Conservation (phyloP, 2,888 invertebrate genomes). For the Fragum sueziense region DNA sequence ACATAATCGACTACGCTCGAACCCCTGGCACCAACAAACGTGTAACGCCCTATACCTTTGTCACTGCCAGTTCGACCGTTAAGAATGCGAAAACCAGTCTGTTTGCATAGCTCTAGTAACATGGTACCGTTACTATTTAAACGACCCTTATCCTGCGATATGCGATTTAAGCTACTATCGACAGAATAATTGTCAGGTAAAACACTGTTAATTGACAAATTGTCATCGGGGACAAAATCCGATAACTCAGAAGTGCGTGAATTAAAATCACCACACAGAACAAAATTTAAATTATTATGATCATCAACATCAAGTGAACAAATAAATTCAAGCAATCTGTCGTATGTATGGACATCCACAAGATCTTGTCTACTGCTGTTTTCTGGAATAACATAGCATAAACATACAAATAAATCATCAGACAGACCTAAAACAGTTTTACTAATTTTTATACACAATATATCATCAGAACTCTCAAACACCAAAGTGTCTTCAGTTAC, state of each 20-base stretch:
- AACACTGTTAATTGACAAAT: not conserved
- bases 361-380: not conserved
- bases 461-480: constrained; percentile 7
- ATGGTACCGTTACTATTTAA: no score
- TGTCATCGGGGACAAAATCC: constrained; percentile 1
- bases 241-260: not conserved
- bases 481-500: constrained; percentile 11
- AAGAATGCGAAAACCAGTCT: not conserved
- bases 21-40: constrained; percentile 6
- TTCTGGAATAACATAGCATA: constrained; percentile 3
- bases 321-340: not conserved
- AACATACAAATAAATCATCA: not conserved
- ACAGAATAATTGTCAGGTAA: no score
- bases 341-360: not conserved
- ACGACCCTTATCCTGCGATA: constrained; percentile 25
- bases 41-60: constrained; percentile 5
- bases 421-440: not conserved
- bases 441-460: constrained; percentile 5
- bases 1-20: constrained; percentile 31
- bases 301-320: not conserved
- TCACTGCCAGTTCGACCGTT: constrained; percentile 1
- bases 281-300: not conserved
- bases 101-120: constrained; percentile 26
- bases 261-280: not conserved
- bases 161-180: not conserved